These are phyloP conservation scores for Philereme transversata DNA, from an alignment of 2,888 invertebrate genomes.

Conservation along the genomic window DNA sequence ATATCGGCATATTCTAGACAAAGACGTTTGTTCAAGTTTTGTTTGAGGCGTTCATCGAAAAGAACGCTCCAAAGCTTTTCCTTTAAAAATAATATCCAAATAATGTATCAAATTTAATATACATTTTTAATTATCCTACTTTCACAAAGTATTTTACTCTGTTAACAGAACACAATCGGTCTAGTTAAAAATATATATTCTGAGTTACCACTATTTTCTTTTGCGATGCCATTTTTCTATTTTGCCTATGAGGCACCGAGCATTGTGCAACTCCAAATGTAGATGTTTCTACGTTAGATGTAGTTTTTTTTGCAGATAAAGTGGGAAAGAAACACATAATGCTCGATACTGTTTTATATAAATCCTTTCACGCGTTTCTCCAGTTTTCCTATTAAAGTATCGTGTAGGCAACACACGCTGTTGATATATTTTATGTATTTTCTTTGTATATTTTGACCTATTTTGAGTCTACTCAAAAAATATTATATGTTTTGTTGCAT, in stretches of 20 bases:
- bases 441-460: too few species aligned
- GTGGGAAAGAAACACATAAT: not conserved
- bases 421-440: too few species aligned
- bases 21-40: too few species aligned
- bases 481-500: too few species aligned
- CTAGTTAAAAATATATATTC: not conserved
- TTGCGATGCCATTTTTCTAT: conserved; percentile 14
- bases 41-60: too few species aligned
- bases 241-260: conserved; percentile 15
- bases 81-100: too few species aligned
- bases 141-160: not conserved
- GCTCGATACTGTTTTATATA: not conserved
- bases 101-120: too few species aligned
- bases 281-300: conserved; percentile 13
- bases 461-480: too few species aligned
- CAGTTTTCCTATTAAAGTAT: not conserved
- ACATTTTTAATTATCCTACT: too few species aligned
- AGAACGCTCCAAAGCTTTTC: too few species aligned
- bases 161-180: not conserved
- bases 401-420: too few species aligned
- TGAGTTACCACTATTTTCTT: conserved; percentile 12
- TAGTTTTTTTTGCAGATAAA: conserved; percentile 13
- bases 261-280: conserved; percentile 17
- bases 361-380: not conserved
- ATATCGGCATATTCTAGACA: too few species aligned